phyloP scores from a whole-genome alignment of 2,797 vertebrate species.

The Epinephelus coioides region DNA sequence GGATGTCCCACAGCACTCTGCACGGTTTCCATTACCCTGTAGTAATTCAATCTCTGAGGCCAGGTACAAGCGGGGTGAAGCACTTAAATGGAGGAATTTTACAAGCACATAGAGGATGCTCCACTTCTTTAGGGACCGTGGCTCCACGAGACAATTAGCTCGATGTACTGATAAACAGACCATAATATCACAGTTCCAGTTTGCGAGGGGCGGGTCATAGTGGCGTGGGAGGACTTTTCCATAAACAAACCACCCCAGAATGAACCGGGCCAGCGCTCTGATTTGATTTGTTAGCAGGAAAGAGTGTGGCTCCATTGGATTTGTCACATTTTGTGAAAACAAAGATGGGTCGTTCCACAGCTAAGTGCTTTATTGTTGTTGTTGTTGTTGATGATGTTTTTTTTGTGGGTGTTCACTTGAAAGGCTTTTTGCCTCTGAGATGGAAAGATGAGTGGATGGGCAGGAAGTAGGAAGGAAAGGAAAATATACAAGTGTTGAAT shows the following conservation, averaged over 20 bases:
- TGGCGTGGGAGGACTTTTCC: constrained; percentile 16
- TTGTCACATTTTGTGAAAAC: constrained; percentile 80
- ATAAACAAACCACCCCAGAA: constrained; percentile 11
- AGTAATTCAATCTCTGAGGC: constrained; percentile 76
- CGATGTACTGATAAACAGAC: constrained; percentile 8
- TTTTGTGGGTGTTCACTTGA: constrained; percentile 76
- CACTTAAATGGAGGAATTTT: constrained; percentile 69
- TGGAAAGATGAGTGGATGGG: constrained; percentile 78
- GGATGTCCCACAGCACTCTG: constrained; percentile 85
- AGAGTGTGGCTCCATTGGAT: constrained; percentile 75
- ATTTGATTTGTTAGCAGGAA: constrained; percentile 74
- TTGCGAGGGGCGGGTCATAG: constrained; percentile 3
- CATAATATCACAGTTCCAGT: constrained; percentile 1
- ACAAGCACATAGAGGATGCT: constrained; percentile 54
- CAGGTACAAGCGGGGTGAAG: constrained; percentile 69
- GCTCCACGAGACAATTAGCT: constrained; percentile 24
- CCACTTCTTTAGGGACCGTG: constrained; percentile 32
- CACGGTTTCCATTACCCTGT: constrained; percentile 80
- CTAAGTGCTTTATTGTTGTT: constrained; percentile 81
- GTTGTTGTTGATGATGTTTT: constrained; percentile 56
- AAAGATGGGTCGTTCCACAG: constrained; percentile 62
- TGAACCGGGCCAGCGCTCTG: constrained; percentile 41
- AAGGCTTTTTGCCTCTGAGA: constrained; percentile 82
- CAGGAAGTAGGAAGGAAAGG: constrained; percentile 73
- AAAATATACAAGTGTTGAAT: constrained; percentile 79